Conservation (phyloP, 2,888 invertebrate species). For the Dysmachus trigonus region DNA sequence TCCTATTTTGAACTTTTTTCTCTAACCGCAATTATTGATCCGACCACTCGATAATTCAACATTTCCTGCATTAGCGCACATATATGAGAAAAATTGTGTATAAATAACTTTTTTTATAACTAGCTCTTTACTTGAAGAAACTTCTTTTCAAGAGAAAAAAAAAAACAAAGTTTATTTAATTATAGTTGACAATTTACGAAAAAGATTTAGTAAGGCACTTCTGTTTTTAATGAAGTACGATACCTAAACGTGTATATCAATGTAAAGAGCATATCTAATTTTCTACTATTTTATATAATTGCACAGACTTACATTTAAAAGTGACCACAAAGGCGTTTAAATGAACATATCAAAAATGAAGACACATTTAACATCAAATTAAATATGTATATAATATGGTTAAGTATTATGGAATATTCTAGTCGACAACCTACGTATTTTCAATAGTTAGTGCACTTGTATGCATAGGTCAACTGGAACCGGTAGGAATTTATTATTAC, state of each 20-base stretch:
- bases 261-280: background rate
- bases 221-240: slow-evolving; percentile 24
- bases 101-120: background rate
- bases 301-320: background rate
- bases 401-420: background rate
- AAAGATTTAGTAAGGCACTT: slow-evolving; percentile 20
- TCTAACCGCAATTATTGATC: background rate
- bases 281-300: background rate
- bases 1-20: too few relatives aligned
- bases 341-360: background rate
- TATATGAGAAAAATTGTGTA: background rate
- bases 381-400: background rate
- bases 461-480: background rate
- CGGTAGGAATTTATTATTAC: background rate
- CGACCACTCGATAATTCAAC: background rate
- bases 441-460: background rate
- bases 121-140: background rate
- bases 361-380: background rate
- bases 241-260: background rate
- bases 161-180: background rate
- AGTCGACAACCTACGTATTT: background rate
- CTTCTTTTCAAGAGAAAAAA: background rate
- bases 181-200: background rate
- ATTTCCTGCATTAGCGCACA: background rate
- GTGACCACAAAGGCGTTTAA: background rate